A percentile compares a stretch with the other conserved stretches of the same genome.
Evolutionary conservation across 2,797 vertebrate species (phyloP).

Genomic region (Coregonus suidteri): DNA sequence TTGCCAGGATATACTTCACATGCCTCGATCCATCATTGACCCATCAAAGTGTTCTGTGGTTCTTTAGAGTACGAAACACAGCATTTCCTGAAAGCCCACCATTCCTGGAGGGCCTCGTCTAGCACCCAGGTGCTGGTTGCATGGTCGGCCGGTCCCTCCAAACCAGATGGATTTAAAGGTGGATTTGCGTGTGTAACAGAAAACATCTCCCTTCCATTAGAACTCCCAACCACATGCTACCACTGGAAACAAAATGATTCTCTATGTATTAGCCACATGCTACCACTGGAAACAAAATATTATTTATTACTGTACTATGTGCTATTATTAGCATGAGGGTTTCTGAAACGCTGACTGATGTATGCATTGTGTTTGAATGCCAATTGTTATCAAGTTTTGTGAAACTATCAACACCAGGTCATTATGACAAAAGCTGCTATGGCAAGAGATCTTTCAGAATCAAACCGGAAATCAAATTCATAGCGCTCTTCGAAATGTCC

Average conservation of each 20-base stretch:
- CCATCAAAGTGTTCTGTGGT: slow-evolving; percentile 45
- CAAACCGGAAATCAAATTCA: too few species aligned
- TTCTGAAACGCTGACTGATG: background rate
- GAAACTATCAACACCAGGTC: too few species aligned
- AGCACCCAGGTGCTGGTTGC: slow-evolving; percentile 45
- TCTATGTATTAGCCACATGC: too few species aligned
- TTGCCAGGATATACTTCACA: slow-evolving; percentile 45
- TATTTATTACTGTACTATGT: too few species aligned
- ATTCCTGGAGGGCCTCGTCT: slow-evolving; percentile 7
- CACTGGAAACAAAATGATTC: too few species aligned
- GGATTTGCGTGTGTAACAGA: slow-evolving; percentile 30
- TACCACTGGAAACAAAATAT: background rate
- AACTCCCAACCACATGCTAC: slow-evolving; percentile 24
- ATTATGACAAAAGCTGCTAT: too few species aligned
- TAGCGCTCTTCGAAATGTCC: too few species aligned
- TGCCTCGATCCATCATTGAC: slow-evolving; percentile 56
- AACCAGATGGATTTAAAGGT: slow-evolving; percentile 36
- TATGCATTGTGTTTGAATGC: background rate
- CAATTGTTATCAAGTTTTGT: background rate
- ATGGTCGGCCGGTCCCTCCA: slow-evolving; percentile 26
- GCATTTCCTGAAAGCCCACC: slow-evolving; percentile 25
- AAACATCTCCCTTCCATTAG: slow-evolving; percentile 42
- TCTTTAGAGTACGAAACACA: slow-evolving; percentile 30
- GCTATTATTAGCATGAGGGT: background rate
- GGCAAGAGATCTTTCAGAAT: too few species aligned